Evolutionary conservation across 2,888 invertebrate species (phyloP).

Genomic region (Cosmia trapezina): DNA sequence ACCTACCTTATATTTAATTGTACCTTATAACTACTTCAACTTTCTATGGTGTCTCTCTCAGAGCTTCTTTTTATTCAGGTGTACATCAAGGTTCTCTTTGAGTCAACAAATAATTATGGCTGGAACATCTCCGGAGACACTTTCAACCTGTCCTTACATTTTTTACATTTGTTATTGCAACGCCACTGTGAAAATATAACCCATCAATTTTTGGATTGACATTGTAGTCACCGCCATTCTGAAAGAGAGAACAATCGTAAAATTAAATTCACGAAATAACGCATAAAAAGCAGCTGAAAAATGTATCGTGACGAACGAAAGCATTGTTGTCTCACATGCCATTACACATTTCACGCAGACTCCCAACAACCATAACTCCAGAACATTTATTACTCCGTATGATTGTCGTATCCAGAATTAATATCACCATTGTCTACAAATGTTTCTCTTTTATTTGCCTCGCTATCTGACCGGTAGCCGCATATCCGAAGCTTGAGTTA

Average conservation of each 20-base stretch:
- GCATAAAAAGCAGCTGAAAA: constrained; percentile 59
- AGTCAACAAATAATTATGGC: background rate
- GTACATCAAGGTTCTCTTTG: background rate
- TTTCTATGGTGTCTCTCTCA: background rate
- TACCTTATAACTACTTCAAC: too few species aligned
- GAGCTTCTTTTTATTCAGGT: background rate
- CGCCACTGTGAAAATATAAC: constrained; percentile 25
- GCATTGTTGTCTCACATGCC: constrained; percentile 63
- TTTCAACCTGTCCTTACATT: background rate
- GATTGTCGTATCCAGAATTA: constrained; percentile 68
- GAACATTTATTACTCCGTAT: constrained; percentile 67
- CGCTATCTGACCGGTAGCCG: constrained; percentile 78
- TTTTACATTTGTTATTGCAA: constrained; percentile 2
- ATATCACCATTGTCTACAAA: constrained; percentile 68
- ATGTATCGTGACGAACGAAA: constrained; percentile 54
- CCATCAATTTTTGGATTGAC: constrained; percentile 27
- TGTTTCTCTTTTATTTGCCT: constrained; percentile 65
- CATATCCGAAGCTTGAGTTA: constrained; percentile 78
- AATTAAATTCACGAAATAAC: constrained; percentile 41
- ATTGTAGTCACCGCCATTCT: constrained; percentile 32
- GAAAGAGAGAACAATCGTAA: constrained; percentile 38
- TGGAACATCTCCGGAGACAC: background rate
- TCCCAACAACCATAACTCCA: constrained; percentile 60
- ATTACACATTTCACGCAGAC: constrained; percentile 62
- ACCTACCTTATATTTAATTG: background rate